Conservation (phyloP, 1,140 invertebrate genomes). For the Drosophila sproati region DNA sequence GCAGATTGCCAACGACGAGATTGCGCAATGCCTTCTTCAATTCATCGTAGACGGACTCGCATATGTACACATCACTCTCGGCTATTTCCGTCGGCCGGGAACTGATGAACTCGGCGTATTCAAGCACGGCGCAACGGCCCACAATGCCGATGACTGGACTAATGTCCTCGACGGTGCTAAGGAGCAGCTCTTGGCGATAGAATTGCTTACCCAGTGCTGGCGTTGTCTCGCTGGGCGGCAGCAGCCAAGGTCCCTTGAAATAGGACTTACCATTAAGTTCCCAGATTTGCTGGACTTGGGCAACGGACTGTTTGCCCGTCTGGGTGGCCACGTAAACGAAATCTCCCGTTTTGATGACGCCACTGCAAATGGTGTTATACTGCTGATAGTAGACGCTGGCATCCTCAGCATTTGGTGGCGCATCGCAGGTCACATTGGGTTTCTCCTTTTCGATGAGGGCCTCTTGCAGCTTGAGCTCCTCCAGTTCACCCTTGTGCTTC, state of each 20-base stretch:
- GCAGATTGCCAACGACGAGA: slow-evolving; percentile 90
- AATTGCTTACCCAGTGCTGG: slow-evolving; percentile 87
- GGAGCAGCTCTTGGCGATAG: slow-evolving; percentile 97
- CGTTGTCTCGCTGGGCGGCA: slow-evolving; percentile 94
- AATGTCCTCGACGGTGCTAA: slow-evolving; percentile 95
- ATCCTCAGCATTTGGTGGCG: slow-evolving; percentile 86
- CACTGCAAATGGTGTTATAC: slow-evolving; percentile 92
- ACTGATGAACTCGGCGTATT: slow-evolving; percentile 95
- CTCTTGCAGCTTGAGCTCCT: slow-evolving; percentile 92
- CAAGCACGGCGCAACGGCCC: slow-evolving; percentile 95
- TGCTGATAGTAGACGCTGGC: slow-evolving; percentile 96
- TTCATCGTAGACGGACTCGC: slow-evolving; percentile 97
- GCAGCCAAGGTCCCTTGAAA: slow-evolving; percentile 97
- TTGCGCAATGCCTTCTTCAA: slow-evolving; percentile 92
- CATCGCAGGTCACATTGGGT: slow-evolving; percentile 89
- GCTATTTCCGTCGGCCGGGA: slow-evolving; percentile 97
- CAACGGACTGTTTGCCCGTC: slow-evolving; percentile 93
- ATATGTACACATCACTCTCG: slow-evolving; percentile 96
- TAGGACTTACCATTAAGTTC: slow-evolving; percentile 94
- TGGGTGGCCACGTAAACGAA: slow-evolving; percentile 96
- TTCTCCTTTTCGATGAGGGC: slow-evolving; percentile 92
- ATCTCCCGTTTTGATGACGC: slow-evolving; percentile 95
- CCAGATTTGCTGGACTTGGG: slow-evolving; percentile 98
- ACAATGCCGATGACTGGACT: slow-evolving; percentile 96
- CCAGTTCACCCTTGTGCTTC: slow-evolving; percentile 95